Evolutionary conservation across 2,888 invertebrate species (phyloP).

Genomic region (Polydrusus tereticollis): DNA sequence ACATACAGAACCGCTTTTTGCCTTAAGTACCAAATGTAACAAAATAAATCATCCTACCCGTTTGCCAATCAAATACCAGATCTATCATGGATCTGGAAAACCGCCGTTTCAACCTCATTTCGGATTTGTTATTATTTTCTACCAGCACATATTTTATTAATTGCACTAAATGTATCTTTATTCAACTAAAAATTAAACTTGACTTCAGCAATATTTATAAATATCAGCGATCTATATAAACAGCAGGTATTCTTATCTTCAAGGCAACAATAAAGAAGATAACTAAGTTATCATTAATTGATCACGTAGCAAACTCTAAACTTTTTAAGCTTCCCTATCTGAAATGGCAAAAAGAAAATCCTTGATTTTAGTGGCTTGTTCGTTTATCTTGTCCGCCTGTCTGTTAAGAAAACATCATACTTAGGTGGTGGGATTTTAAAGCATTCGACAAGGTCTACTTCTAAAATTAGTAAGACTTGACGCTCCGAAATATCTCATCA

Average conservation of each 20-base stretch:
- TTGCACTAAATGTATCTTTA: background rate
- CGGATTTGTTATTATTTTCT: background rate
- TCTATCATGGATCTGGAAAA: constrained; percentile 33
- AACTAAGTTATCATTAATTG: background rate
- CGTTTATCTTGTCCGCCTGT: no score
- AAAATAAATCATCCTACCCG: constrained; percentile 4
- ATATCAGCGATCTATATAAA: background rate
- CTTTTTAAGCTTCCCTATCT: background rate
- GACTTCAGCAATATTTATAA: constrained; percentile 5
- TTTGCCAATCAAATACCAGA: constrained; percentile 32
- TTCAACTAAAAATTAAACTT: background rate
- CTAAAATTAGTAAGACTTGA: no score
- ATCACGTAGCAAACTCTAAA: background rate
- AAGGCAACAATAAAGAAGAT: background rate
- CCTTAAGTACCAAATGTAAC: background rate
- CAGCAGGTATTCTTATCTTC: background rate
- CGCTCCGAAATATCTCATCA: no score
- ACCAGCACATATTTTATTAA: background rate
- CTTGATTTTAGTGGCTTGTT: background rate
- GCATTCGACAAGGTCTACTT: no score
- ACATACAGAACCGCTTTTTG: no score
- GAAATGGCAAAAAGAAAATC: background rate
- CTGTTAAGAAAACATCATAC: no score
- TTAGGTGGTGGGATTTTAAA: no score
- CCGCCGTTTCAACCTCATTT: constrained; percentile 29